phyloP scores from a whole-genome alignment of 2,888 invertebrate species.

The Caenorhabditis sp. region DNA sequence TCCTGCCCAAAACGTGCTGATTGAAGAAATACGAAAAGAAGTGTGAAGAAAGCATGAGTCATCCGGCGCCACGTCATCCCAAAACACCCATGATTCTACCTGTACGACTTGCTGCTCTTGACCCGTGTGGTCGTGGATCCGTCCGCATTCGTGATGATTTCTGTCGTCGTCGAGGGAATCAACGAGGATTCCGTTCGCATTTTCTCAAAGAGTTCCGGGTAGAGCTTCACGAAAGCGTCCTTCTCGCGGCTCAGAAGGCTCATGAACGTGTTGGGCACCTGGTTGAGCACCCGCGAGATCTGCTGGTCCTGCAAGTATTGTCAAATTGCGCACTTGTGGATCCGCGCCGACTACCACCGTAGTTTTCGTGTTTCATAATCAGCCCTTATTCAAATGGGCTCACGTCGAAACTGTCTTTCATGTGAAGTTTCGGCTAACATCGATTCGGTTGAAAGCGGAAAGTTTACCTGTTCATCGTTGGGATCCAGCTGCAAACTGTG shows the following conservation, averaged over 20 bases:
- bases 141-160: slow-evolving; percentile 75
- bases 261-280: slow-evolving; percentile 72
- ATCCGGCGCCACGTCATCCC: too few species aligned
- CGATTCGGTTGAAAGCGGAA: too few species aligned
- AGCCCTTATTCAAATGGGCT: too few species aligned
- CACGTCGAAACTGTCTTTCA: too few species aligned
- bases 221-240: slow-evolving; percentile 71
- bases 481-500: slow-evolving; percentile 58
- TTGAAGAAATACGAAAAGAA: too few species aligned
- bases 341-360: too few species aligned
- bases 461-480: slow-evolving; percentile 59
- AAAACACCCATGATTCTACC: slow-evolving; percentile 39
- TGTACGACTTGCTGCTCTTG: slow-evolving; percentile 71
- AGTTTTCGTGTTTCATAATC: too few species aligned
- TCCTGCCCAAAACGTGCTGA: too few species aligned
- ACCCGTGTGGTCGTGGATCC: slow-evolving; percentile 74
- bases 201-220: slow-evolving; percentile 75
- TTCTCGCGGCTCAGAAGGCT: slow-evolving; percentile 70
- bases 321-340: not conserved
- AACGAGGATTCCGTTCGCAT: slow-evolving; percentile 69
- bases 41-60: too few species aligned
- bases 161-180: slow-evolving; percentile 64
- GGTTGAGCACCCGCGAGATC: slow-evolving; percentile 58
- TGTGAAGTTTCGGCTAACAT: too few species aligned
- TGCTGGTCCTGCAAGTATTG: slow-evolving; percentile 58